Percentiles rank a stretch among this genome's conserved stretches.
Evolutionary conservation across 2,113 vertebrate species (phyloP).

Genomic region (Crotophaga sulcirostris): DNA sequence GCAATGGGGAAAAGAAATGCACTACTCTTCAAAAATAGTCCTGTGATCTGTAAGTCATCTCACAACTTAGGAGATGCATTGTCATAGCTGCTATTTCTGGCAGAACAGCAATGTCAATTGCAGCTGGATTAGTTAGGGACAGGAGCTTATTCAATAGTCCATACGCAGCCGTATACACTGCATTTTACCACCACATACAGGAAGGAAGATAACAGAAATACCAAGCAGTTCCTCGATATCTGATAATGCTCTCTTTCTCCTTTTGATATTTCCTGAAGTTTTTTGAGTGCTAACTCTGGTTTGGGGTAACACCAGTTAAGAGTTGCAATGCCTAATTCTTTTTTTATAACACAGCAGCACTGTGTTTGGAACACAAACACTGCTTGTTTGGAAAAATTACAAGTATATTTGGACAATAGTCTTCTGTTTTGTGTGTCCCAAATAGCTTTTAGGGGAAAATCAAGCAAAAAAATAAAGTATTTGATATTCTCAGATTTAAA

Average conservation of each 20-base stretch:
- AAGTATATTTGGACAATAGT: background rate
- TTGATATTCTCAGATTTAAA: background rate
- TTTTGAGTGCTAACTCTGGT: background rate
- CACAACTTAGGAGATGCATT: accelerated
- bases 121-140: background rate
- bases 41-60: background rate
- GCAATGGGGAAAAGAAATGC: background rate
- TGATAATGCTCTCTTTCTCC: background rate
- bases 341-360: background rate
- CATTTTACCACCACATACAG: background rate
- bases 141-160: background rate
- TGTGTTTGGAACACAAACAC: no score
- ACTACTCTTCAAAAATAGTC: background rate
- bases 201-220: background rate
- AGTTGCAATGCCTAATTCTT: accelerated
- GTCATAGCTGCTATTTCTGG: background rate
- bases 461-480: background rate
- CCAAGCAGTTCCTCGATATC: background rate
- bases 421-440: background rate
- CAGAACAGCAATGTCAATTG: background rate
- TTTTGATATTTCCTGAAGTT: background rate
- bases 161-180: background rate
- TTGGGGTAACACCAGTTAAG: background rate
- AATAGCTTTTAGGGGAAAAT: background rate
- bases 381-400: background rate